A percentile compares a stretch with the other conserved stretches of the same genome.
Conservation (phyloP, 2,113 vertebrate genomes). For the Bucco capensis region DNA sequence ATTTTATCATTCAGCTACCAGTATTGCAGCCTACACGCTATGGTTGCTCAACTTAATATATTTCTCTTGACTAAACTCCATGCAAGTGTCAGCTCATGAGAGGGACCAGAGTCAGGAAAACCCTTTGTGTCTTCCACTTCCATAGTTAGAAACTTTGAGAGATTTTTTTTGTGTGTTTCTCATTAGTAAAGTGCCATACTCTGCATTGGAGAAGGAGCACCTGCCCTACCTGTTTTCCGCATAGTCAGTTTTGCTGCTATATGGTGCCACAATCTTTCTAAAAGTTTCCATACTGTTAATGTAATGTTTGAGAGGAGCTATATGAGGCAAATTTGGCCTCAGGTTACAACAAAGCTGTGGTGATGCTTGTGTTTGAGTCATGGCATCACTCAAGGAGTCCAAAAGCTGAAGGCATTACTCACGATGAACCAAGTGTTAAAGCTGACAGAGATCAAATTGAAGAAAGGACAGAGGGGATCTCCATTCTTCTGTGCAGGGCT, state of each 20-base stretch:
- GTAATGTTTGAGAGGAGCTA: background rate
- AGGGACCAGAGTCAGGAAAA: background rate
- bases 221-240: background rate
- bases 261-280: background rate
- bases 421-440: background rate
- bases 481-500: background rate
- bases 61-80: background rate
- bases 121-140: background rate
- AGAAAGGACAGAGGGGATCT: background rate
- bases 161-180: background rate
- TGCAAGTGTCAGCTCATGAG: background rate
- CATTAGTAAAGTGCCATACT: background rate
- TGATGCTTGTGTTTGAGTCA: background rate
- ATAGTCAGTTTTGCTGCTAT: background rate
- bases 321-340: no score
- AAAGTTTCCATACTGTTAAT: background rate
- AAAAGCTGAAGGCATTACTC: background rate
- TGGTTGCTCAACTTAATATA: background rate
- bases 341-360: background rate
- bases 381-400: background rate
- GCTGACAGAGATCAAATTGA: background rate
- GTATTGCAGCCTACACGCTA: background rate
- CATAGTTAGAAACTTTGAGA: background rate
- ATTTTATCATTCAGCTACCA: background rate
- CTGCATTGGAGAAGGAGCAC: background rate